phyloP scores from a whole-genome alignment of 1,140 invertebrate species.

The Trachymyrmex cornetzi region DNA sequence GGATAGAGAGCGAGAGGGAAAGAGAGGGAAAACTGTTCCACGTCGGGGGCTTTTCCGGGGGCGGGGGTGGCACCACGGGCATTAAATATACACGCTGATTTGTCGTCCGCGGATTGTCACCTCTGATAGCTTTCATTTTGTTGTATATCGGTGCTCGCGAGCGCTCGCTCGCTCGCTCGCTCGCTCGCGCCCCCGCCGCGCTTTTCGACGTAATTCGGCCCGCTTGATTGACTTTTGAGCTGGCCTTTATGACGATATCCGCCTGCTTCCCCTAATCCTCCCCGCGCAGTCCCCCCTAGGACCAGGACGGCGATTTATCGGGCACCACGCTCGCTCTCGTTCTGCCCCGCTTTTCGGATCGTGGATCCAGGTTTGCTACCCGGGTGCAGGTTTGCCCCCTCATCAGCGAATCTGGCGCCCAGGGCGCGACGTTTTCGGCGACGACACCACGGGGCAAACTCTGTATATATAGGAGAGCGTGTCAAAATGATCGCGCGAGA shows the following conservation, averaged over 20 bases:
- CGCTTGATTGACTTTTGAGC: constrained; percentile 79
- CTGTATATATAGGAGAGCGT: too few relatives aligned
- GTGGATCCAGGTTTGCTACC: constrained; percentile 18
- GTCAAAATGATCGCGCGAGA: constrained; percentile 60
- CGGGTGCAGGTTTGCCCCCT: constrained; percentile 60
- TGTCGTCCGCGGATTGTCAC: constrained; percentile 84
- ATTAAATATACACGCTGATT: constrained; percentile 85
- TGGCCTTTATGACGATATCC: constrained; percentile 78
- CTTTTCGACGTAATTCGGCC: constrained; percentile 78
- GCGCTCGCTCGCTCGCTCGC: constrained; percentile 51
- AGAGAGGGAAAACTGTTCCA: constrained; percentile 70
- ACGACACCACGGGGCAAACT: constrained; percentile 67
- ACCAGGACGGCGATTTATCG: constrained; percentile 70
- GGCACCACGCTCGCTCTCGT: constrained; percentile 60
- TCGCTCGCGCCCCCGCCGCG: constrained; percentile 54
- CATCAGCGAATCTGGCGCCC: constrained; percentile 59
- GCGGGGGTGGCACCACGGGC: constrained; percentile 74
- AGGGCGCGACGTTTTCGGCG: constrained; percentile 63
- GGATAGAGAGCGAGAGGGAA: constrained; percentile 31
- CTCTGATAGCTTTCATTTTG: constrained; percentile 83
- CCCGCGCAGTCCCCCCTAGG: constrained; percentile 14
- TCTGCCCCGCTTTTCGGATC: constrained; percentile 69
- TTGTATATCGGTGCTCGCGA: constrained; percentile 77
- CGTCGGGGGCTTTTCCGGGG: constrained; percentile 71
- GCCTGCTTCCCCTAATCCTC: constrained; percentile 48